Percentiles rank a stretch among this genome's conserved stretches.
Conservation (phyloP, 2,888 invertebrate species). For the Cylloceria caligata region DNA sequence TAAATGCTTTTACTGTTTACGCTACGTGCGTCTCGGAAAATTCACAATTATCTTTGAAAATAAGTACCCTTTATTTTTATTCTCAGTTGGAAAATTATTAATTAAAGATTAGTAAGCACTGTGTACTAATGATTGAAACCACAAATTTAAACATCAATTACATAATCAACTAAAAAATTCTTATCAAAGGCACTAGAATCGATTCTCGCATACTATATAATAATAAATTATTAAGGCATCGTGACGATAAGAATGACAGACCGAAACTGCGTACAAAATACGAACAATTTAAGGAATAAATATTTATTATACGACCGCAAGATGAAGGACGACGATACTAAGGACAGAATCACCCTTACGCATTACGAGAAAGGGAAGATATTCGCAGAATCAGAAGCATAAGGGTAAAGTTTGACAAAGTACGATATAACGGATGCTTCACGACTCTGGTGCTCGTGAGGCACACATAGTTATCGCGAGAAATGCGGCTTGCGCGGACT, state of each 20-base stretch:
- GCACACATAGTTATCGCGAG: conserved; percentile 79
- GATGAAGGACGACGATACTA: conserved; percentile 4
- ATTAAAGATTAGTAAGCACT: no score
- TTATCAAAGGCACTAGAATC: no score
- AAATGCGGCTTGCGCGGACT: conserved; percentile 74
- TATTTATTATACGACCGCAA: background rate
- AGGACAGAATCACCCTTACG: background rate
- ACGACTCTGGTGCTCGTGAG: conserved; percentile 59
- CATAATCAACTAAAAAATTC: no score
- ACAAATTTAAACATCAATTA: no score
- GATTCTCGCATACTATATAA: no score
- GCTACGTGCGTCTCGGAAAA: background rate
- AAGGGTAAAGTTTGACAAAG: conserved; percentile 74
- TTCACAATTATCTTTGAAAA: background rate
- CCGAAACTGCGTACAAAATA: background rate
- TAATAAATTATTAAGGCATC: background rate
- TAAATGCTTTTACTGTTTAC: background rate
- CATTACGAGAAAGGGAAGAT: conserved; percentile 4
- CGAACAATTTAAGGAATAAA: background rate
- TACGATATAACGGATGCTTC: conserved; percentile 75
- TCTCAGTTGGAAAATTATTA: no score
- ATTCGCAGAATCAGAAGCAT: conserved; percentile 60
- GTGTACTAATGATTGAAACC: no score
- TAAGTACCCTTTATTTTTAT: background rate
- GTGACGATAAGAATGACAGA: background rate